These are phyloP conservation scores for Laspeyria flexula DNA, from an alignment of 2,888 invertebrate genomes.

Conservation along the genomic window DNA sequence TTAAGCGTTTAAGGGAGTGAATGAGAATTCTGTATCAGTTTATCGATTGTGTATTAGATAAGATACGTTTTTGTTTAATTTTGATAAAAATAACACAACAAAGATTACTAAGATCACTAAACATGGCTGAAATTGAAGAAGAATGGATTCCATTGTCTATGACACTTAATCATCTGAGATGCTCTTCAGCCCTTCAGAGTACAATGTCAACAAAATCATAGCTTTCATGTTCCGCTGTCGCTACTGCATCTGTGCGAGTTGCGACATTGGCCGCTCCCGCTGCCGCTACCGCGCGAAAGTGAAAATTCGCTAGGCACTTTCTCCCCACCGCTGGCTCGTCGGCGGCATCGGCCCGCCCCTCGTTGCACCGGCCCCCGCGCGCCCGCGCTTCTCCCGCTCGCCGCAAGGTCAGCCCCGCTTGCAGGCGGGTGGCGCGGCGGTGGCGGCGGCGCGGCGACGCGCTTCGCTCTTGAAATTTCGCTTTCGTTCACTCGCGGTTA, in stretches of 20 bases:
- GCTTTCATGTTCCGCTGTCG: not conserved
- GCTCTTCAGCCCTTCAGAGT: not conserved
- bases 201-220: no score
- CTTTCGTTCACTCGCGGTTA: conserved; percentile 88
- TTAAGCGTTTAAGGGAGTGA: conserved; percentile 11
- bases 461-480: conserved; percentile 90
- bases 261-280: conserved; percentile 55
- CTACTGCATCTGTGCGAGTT: conserved; percentile 41
- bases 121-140: no score
- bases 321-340: conserved; percentile 73
- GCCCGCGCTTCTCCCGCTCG: conserved; percentile 54
- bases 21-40: conserved; percentile 7
- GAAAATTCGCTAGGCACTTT: conserved; percentile 84
- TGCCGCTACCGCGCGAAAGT: conserved; percentile 77
- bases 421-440: conserved; percentile 75
- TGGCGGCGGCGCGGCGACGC: conserved; percentile 72
- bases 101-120: no score
- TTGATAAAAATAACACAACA: no score
- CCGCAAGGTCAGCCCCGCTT: conserved; percentile 75
- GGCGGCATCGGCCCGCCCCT: conserved; percentile 56
- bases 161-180: no score
- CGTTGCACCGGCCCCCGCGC: conserved; percentile 64
- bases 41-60: not conserved
- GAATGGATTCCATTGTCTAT: no score
- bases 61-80: no score